Evolutionary conservation across 2,113 vertebrate genomes (phyloP).

Genomic region (Carettochelys insculpta): DNA sequence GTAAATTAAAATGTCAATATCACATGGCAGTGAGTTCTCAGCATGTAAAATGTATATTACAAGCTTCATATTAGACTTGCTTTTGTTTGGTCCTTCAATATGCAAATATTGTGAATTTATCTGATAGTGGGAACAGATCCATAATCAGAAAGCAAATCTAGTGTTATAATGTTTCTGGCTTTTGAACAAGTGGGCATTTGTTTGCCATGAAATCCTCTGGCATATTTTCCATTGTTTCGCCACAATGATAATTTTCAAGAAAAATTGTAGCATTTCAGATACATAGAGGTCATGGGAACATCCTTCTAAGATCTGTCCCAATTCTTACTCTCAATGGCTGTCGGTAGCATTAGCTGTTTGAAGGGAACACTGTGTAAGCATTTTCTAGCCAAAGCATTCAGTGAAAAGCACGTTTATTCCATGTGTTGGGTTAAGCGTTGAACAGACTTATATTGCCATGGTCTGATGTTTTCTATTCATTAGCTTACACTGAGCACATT

Average conservation of each 20-base stretch:
- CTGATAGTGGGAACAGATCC: background rate
- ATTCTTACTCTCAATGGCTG: constrained; percentile 41
- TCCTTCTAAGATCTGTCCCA: constrained; percentile 47
- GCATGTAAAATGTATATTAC: background rate
- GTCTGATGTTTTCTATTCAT: constrained; percentile 67
- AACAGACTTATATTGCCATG: constrained; percentile 49
- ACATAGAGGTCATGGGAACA: constrained; percentile 69
- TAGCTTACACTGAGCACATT: constrained; percentile 57
- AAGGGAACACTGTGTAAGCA: constrained; percentile 58
- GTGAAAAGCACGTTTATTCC: constrained; percentile 65
- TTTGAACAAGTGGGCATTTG: background rate
- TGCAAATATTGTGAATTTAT: background rate
- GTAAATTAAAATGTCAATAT: background rate
- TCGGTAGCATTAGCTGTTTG: constrained; percentile 51
- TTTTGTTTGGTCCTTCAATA: background rate
- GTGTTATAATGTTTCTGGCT: background rate
- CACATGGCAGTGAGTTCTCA: background rate
- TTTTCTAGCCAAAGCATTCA: constrained; percentile 5
- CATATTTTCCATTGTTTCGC: constrained; percentile 13
- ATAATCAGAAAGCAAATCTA: background rate
- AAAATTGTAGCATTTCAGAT: constrained; percentile 25
- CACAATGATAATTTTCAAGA: constrained; percentile 41
- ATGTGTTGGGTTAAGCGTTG: constrained; percentile 23
- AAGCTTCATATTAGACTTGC: background rate
- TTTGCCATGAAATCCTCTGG: background rate